Evolutionary conservation across 2,113 vertebrate genomes (phyloP).

Genomic region (Neotragus pygmaeus): DNA sequence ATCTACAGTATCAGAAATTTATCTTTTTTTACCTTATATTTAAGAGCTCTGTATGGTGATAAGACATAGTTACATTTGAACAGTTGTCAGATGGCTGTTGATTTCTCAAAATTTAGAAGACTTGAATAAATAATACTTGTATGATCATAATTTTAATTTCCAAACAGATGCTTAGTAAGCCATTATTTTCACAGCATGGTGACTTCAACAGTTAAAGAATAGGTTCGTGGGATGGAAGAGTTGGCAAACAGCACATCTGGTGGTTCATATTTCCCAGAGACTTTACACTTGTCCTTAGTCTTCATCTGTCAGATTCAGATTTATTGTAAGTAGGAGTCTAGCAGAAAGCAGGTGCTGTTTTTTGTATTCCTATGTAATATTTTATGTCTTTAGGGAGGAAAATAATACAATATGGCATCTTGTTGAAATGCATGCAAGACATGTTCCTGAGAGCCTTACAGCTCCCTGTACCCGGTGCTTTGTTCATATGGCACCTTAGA

Average conservation of each 20-base stretch:
- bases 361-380: slow-evolving; percentile 40
- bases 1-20: neutral
- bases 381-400: slow-evolving; percentile 33
- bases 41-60: neutral
- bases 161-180: neutral
- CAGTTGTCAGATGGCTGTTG: neutral
- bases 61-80: neutral
- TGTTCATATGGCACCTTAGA: neutral
- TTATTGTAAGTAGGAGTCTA: neutral
- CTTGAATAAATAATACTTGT: neutral
- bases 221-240: neutral
- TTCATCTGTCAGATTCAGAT: slow-evolving; percentile 53
- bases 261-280: slow-evolving; percentile 33
- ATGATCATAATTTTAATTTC: slow-evolving; percentile 13
- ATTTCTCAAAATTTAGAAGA: neutral
- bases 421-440: slow-evolving; percentile 22
- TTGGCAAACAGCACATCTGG: slow-evolving; percentile 30
- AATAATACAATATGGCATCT: slow-evolving; percentile 42
- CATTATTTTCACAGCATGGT: slow-evolving; percentile 18
- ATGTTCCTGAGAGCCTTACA: neutral
- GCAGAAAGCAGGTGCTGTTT: slow-evolving; percentile 45
- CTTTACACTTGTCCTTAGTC: slow-evolving; percentile 11
- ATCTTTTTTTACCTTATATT: neutral
- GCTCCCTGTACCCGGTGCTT: neutral
- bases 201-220: neutral